Evolutionary conservation across 2,888 invertebrate species (phyloP).

Genomic region (Apeira syringaria): DNA sequence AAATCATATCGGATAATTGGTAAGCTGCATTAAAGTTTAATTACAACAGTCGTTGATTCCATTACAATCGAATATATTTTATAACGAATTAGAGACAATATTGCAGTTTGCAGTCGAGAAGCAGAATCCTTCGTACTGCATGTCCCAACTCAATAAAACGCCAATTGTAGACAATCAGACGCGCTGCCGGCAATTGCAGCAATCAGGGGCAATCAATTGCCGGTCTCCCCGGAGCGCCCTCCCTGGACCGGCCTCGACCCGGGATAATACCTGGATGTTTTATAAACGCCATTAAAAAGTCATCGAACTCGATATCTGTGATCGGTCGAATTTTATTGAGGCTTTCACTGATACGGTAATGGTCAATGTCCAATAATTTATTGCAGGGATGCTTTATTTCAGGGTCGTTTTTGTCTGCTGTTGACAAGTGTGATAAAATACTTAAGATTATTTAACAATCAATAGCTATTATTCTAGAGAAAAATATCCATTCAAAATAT

Average conservation of each 20-base stretch:
- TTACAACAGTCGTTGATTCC: background rate
- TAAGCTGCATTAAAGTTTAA: background rate
- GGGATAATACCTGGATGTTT: slow-evolving; percentile 27
- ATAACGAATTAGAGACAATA: slow-evolving; percentile 20
- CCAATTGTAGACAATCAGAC: slow-evolving; percentile 26
- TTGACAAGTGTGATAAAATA: slow-evolving; percentile 6
- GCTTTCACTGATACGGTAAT: slow-evolving; percentile 26
- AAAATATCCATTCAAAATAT: too few species aligned
- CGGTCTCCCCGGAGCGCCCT: slow-evolving; percentile 12
- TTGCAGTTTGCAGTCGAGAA: slow-evolving; percentile 16
- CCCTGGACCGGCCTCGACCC: slow-evolving; percentile 3
- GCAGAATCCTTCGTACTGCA: slow-evolving; percentile 16
- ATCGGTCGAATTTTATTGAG: slow-evolving; percentile 27
- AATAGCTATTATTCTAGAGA: background rate
- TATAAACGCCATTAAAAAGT: slow-evolving; percentile 32
- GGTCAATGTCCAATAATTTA: slow-evolving; percentile 25
- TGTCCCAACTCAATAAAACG: slow-evolving; percentile 30
- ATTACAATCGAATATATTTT: background rate
- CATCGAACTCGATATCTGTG: slow-evolving; percentile 22
- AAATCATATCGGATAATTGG: too few species aligned
- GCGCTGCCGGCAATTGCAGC: slow-evolving; percentile 16
- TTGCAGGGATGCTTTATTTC: slow-evolving; percentile 10
- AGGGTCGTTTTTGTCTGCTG: slow-evolving; percentile 8
- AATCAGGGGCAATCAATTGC: slow-evolving; percentile 33
- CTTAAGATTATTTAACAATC: too few species aligned